Percentiles rank a stretch among this genome's conserved stretches.
Evolutionary conservation across 2,113 vertebrate species (phyloP).

Genomic region (Phyllostomus discolor): DNA sequence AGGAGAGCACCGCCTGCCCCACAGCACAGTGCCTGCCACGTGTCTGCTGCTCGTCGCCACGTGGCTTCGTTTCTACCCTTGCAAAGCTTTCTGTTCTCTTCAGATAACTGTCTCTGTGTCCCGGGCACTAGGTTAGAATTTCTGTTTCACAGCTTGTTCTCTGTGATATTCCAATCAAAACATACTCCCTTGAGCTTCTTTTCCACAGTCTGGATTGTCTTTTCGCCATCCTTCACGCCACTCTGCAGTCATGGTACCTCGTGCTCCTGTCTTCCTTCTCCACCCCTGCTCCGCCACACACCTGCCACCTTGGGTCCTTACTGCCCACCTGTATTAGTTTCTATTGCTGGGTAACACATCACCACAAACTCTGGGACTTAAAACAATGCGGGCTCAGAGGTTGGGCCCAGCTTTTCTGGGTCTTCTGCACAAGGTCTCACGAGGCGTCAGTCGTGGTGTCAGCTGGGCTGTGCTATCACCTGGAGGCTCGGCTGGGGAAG

Average conservation of each 20-base stretch:
- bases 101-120: not conserved
- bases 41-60: not conserved
- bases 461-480: not conserved
- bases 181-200: not conserved
- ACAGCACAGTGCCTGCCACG: accelerated
- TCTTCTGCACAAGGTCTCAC: not conserved
- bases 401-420: not conserved
- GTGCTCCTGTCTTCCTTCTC: not conserved
- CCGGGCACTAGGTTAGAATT: not conserved
- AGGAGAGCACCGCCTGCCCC: not conserved
- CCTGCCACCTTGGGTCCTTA: not conserved
- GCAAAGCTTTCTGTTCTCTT: not conserved
- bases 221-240: not conserved
- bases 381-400: not conserved
- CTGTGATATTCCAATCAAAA: not conserved
- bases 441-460: not conserved
- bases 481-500: not conserved
- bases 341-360: not conserved
- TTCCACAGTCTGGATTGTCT: not conserved
- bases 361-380: not conserved
- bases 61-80: not conserved
- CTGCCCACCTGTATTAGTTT: not conserved
- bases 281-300: not conserved
- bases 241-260: accelerated
- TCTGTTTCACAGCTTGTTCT: not conserved